Evolutionary conservation across 2,888 invertebrate genomes (phyloP).

Genomic region (Zeuzera pyrina): DNA sequence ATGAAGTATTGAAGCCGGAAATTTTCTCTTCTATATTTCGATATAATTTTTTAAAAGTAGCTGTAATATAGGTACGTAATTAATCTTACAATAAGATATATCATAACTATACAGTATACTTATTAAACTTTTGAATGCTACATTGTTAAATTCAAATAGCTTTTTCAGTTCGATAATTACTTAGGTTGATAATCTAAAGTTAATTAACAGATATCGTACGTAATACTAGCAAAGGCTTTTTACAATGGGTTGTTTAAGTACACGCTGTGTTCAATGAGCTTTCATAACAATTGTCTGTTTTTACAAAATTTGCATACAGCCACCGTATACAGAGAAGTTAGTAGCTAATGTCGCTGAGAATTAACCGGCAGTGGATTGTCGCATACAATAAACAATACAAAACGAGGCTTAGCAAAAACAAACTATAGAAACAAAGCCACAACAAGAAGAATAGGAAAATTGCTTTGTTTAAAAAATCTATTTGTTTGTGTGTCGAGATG

Average conservation of each 20-base stretch:
- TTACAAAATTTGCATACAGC: slow-evolving; percentile 57
- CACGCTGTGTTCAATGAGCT: slow-evolving; percentile 40
- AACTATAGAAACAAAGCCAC: slow-evolving; percentile 61
- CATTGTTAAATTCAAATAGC: too few species aligned
- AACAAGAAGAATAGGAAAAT: slow-evolving; percentile 74
- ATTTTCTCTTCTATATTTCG: too few species aligned
- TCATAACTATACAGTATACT: too few species aligned
- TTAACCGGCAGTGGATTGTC: slow-evolving; percentile 69
- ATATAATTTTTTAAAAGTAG: too few species aligned
- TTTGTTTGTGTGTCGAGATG: slow-evolving; percentile 67
- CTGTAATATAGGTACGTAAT: too few species aligned
- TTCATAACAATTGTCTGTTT: slow-evolving; percentile 58
- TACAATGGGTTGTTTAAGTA: slow-evolving; percentile 24
- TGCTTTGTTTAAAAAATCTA: slow-evolving; percentile 72
- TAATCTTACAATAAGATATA: too few species aligned
- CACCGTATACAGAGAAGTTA: slow-evolving; percentile 42
- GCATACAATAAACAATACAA: slow-evolving; percentile 69
- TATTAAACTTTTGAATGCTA: too few species aligned
- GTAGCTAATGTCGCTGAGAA: slow-evolving; percentile 61
- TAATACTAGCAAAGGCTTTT: too few species aligned
- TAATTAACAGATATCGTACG: too few species aligned
- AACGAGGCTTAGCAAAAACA: slow-evolving; percentile 63
- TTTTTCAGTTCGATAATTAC: too few species aligned
- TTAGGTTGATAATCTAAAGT: too few species aligned
- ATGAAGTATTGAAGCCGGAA: too few species aligned